A percentile compares a stretch with the other conserved stretches of the same genome.
These are phyloP conservation scores for Lycophotia porphyrea DNA, from an alignment of 2,888 invertebrate species.

Conservation along the genomic window DNA sequence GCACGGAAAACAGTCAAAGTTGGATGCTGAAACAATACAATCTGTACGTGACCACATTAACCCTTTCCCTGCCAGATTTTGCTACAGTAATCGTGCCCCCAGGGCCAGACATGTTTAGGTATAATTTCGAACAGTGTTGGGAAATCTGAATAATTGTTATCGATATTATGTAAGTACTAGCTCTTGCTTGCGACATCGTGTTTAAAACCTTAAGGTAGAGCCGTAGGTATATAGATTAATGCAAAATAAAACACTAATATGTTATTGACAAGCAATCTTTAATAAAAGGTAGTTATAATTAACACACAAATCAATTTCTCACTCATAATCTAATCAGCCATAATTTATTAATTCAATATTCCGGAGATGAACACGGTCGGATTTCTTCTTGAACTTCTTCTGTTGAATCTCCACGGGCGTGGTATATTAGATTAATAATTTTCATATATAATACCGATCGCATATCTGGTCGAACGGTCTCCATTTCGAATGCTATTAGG, in stretches of 20 bases:
- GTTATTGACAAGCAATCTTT: slow-evolving; percentile 2
- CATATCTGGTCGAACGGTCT: slow-evolving; percentile 14
- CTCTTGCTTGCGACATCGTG: too few relatives aligned
- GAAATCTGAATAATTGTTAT: too few relatives aligned
- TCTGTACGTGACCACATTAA: too few relatives aligned
- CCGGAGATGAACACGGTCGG: not conserved
- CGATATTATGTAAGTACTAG: too few relatives aligned
- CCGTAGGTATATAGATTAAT: not conserved
- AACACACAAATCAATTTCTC: slow-evolving; percentile 15
- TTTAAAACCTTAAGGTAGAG: too few relatives aligned
- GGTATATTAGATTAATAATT: slow-evolving; percentile 19
- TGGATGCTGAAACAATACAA: too few relatives aligned
- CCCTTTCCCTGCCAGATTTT: too few relatives aligned
- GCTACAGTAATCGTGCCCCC: too few relatives aligned
- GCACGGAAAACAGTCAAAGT: too few relatives aligned
- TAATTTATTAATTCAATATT: not conserved
- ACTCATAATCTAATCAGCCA: slow-evolving; percentile 20
- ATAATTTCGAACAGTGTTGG: too few relatives aligned
- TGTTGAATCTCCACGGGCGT: slow-evolving; percentile 37
- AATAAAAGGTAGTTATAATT: slow-evolving; percentile 2
- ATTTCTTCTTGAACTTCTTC: slow-evolving; percentile 1
- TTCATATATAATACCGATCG: slow-evolving; percentile 26
- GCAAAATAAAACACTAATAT: slow-evolving; percentile 1
- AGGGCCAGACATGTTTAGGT: too few relatives aligned
- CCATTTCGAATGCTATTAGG: slow-evolving; percentile 28